Conservation (phyloP, 2,797 vertebrate species). For the Acanthornis magna region DNA sequence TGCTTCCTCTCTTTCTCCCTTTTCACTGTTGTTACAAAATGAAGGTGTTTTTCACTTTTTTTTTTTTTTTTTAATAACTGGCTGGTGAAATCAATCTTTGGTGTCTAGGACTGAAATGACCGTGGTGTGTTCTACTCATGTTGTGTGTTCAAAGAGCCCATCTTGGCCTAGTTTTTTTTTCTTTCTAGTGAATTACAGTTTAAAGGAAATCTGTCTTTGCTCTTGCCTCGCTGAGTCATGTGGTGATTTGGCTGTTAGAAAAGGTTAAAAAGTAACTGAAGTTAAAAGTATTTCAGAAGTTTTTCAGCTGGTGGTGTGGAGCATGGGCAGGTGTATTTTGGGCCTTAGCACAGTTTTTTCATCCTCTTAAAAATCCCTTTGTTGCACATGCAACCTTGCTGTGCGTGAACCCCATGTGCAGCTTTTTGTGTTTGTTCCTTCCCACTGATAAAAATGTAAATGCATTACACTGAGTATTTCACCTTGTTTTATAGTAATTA, state of each 20-base stretch:
- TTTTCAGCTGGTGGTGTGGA: background rate
- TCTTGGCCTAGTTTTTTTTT: background rate
- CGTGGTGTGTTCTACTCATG: background rate
- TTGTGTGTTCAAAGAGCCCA: background rate
- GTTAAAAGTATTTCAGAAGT: background rate
- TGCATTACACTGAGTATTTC: background rate
- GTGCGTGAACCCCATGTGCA: background rate
- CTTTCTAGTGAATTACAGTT: background rate
- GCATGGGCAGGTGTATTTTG: background rate
- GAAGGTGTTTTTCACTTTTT: background rate
- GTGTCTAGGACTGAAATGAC: slow-evolving; percentile 6
- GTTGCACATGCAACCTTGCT: background rate
- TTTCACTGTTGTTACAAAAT: background rate
- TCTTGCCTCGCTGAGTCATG: background rate
- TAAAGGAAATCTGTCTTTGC: background rate
- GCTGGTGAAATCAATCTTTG: background rate
- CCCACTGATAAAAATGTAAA: background rate
- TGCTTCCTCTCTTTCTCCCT: background rate
- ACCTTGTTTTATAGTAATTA: background rate
- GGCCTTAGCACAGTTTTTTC: background rate
- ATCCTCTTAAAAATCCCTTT: background rate
- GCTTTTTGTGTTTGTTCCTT: background rate
- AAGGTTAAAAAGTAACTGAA: background rate
- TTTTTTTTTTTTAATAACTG: slow-evolving; percentile 5
- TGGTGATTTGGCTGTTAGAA: background rate